These are phyloP conservation scores for Gymnoscopelus microlampas DNA, from an alignment of 2,797 vertebrate genomes.

Conservation along the genomic window DNA sequence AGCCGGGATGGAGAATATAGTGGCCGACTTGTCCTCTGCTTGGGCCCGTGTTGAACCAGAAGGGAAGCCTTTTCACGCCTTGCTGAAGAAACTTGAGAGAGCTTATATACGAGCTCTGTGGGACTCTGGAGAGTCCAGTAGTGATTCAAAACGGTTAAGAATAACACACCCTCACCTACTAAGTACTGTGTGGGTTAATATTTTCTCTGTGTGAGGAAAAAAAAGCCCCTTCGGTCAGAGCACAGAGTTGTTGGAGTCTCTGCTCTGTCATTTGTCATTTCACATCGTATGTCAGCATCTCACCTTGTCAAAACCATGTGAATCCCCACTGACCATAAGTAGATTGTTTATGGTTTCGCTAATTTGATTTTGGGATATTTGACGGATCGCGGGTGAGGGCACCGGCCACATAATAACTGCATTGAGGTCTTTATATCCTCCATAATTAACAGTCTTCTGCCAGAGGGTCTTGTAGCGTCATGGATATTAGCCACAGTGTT, in stretches of 20 bases:
- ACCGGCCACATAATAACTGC: conserved; percentile 58
- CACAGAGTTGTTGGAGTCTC: conserved; percentile 73
- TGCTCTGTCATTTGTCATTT: conserved; percentile 75
- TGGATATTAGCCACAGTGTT: conserved; percentile 29
- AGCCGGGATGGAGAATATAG: conserved; percentile 69
- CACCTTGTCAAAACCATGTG: conserved; percentile 40
- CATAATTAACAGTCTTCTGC: conserved; percentile 52
- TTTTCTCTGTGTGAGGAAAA: conserved; percentile 70
- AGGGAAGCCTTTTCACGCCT: conserved; percentile 80
- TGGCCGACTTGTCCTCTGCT: conserved; percentile 76
- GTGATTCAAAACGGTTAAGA: conserved; percentile 80
- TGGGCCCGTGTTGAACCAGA: conserved; percentile 72
- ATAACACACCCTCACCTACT: conserved; percentile 82
- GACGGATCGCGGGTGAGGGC: conserved; percentile 58
- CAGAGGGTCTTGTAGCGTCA: conserved; percentile 26
- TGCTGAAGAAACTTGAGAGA: conserved; percentile 76
- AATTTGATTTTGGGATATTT: conserved; percentile 75
- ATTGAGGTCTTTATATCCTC: conserved; percentile 58
- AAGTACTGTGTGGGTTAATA: conserved; percentile 82
- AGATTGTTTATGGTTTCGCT: conserved; percentile 77
- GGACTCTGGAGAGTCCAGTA: conserved; percentile 74
- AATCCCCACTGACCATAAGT: conserved; percentile 73
- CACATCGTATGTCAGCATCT: conserved; percentile 65
- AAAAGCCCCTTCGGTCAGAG: conserved; percentile 57
- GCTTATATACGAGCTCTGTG: conserved; percentile 81